A percentile compares a stretch with the other conserved stretches of the same genome.
phyloP scores from a whole-genome alignment of 1,140 invertebrate genomes.

The Bombus soroeensis region DNA sequence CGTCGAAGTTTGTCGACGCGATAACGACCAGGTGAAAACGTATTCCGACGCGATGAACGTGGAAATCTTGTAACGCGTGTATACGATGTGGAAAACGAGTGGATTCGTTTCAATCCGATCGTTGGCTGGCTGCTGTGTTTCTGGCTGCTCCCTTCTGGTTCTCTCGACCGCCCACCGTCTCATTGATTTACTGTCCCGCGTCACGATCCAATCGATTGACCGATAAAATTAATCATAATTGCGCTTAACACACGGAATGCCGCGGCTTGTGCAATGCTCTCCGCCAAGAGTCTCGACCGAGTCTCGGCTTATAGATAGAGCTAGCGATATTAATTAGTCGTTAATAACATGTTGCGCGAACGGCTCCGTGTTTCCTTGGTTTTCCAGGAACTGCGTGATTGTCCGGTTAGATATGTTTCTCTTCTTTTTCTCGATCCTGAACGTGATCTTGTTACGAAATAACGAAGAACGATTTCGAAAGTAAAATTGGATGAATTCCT shows the following conservation, averaged over 20 bases:
- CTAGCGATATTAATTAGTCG: constrained; percentile 42
- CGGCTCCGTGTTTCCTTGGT: not conserved
- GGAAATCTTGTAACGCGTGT: not conserved
- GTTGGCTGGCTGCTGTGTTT: not conserved
- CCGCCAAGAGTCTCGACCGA: not conserved
- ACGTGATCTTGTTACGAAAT: not conserved
- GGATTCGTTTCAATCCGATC: not conserved
- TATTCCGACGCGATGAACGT: constrained; percentile 9
- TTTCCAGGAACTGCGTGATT: constrained; percentile 8
- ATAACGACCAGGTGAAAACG: constrained; percentile 37
- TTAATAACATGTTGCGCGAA: constrained; percentile 39
- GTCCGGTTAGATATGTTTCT: not conserved
- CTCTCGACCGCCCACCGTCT: constrained; percentile 29
- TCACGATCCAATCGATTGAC: constrained; percentile 30
- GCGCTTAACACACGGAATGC: constrained; percentile 46
- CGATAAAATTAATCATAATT: constrained; percentile 60
- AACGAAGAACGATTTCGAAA: constrained; percentile 1
- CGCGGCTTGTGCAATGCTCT: constrained; percentile 35
- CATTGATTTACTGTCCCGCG: constrained; percentile 49
- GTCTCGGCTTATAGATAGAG: not conserved
- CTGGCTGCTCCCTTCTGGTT: not conserved
- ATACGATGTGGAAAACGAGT: not conserved
- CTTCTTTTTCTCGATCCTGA: not conserved
- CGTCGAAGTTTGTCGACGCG: constrained; percentile 22
- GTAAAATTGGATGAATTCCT: not conserved